These are phyloP conservation scores for Eubucco bourcierii DNA, from an alignment of 2,113 vertebrate genomes.

Conservation along the genomic window DNA sequence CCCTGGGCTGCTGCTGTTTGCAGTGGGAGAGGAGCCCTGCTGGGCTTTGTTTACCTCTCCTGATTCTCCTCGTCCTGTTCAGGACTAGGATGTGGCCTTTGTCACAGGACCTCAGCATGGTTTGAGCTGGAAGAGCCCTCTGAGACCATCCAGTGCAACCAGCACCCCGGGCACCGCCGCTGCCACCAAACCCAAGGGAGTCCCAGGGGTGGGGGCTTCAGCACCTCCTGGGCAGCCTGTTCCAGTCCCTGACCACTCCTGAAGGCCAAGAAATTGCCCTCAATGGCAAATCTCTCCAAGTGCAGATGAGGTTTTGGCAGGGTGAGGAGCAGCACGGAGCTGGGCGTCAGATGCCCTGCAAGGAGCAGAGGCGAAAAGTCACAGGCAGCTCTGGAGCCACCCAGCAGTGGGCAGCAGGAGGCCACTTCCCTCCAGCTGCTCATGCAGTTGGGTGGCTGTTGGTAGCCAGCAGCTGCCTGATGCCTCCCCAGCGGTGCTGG, in stretches of 20 bases:
- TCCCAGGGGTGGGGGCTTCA: too few relatives aligned
- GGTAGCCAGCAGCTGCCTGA: background rate
- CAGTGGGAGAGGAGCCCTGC: background rate
- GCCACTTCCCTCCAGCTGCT: background rate
- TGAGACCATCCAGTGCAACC: too few relatives aligned
- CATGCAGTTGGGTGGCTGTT: background rate
- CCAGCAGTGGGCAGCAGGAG: background rate
- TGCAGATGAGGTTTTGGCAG: background rate
- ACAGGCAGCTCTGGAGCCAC: background rate
- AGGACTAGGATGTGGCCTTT: background rate
- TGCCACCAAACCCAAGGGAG: too few relatives aligned
- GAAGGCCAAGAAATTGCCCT: too few relatives aligned
- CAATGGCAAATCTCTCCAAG: background rate
- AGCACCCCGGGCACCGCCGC: too few relatives aligned
- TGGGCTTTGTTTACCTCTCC: background rate
- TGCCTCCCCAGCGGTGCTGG: constrained; percentile 35
- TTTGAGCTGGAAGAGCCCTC: too few relatives aligned
- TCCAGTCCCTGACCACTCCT: too few relatives aligned
- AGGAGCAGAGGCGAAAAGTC: background rate
- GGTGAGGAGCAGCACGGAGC: background rate
- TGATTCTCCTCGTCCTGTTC: background rate
- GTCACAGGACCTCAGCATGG: too few relatives aligned
- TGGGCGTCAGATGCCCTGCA: background rate
- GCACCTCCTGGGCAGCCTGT: too few relatives aligned
- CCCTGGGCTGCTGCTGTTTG: constrained; percentile 14